Conservation (phyloP, 1,140 invertebrate genomes). For the Cardiocondyla obscurior region DNA sequence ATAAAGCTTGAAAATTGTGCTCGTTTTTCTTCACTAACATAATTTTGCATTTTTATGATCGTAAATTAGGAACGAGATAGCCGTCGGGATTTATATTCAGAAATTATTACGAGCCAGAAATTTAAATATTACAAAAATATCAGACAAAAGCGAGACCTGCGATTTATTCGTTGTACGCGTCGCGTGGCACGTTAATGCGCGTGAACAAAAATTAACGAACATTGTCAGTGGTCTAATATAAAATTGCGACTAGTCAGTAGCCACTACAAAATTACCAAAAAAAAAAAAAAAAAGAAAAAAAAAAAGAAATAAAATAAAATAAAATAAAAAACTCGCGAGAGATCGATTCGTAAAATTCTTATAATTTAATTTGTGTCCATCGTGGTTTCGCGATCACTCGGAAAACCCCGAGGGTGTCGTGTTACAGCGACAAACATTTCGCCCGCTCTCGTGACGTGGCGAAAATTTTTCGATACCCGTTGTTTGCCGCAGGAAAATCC, state of each 20-base stretch:
- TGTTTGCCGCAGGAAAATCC: conserved; percentile 10
- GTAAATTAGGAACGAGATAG: conserved; percentile 34
- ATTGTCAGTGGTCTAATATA: background rate
- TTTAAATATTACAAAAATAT: background rate
- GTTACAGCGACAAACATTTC: conserved; percentile 32
- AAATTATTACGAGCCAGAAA: background rate
- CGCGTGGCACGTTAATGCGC: background rate
- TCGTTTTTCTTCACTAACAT: conserved; percentile 18
- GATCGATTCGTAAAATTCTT: conserved; percentile 13
- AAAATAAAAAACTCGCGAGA: no score
- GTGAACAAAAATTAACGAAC: background rate
- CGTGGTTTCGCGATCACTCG: background rate
- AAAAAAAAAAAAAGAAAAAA: background rate
- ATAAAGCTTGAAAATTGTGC: background rate
- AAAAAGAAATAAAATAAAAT: no score
- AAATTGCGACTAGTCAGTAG: background rate
- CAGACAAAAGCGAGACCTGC: background rate
- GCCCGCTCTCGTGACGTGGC: background rate
- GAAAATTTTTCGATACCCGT: conserved; percentile 28
- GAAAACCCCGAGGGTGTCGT: conserved; percentile 1
- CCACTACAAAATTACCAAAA: background rate
- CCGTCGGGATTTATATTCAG: background rate
- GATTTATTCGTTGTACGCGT: background rate
- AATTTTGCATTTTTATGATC: conserved; percentile 35
- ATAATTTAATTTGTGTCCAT: conserved; percentile 31